Percentiles rank a stretch among this genome's conserved stretches.
Evolutionary conservation across 2,888 invertebrate genomes (phyloP).

Genomic region (Anodontia alba): DNA sequence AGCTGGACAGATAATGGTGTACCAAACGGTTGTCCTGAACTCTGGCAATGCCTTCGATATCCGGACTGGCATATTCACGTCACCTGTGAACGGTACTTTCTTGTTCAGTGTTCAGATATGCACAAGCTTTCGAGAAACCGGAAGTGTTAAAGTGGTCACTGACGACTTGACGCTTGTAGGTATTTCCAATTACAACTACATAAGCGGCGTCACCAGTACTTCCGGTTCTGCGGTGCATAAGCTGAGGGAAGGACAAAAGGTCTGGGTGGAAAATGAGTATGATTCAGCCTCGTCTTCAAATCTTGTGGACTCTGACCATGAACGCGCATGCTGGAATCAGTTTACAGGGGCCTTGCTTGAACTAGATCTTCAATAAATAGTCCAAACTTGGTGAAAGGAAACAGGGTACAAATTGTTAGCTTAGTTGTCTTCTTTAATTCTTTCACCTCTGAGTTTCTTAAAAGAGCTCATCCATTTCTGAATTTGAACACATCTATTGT

Average conservation of each 20-base stretch:
- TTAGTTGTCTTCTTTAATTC: too few relatives aligned
- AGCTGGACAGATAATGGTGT: not conserved
- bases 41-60: not conserved
- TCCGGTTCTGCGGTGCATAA: not conserved
- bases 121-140: not conserved
- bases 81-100: not conserved
- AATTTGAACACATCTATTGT: too few relatives aligned
- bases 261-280: conserved; percentile 4
- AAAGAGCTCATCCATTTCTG: too few relatives aligned
- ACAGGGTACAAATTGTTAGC: too few relatives aligned
- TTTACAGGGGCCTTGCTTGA: not conserved
- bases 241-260: not conserved
- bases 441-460: too few relatives aligned
- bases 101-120: not conserved
- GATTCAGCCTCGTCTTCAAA: not conserved
- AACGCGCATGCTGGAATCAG: conserved; percentile 9
- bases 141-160: not conserved
- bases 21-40: not conserved
- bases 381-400: too few relatives aligned
- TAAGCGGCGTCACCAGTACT: not conserved
- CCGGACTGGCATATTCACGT: not conserved
- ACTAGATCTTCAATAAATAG: not conserved
- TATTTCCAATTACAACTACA: conserved; percentile 1
- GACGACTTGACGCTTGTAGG: not conserved
- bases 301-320: not conserved